phyloP scores from a whole-genome alignment of 2,113 vertebrate species.

The Rattus norvegicus region DNA sequence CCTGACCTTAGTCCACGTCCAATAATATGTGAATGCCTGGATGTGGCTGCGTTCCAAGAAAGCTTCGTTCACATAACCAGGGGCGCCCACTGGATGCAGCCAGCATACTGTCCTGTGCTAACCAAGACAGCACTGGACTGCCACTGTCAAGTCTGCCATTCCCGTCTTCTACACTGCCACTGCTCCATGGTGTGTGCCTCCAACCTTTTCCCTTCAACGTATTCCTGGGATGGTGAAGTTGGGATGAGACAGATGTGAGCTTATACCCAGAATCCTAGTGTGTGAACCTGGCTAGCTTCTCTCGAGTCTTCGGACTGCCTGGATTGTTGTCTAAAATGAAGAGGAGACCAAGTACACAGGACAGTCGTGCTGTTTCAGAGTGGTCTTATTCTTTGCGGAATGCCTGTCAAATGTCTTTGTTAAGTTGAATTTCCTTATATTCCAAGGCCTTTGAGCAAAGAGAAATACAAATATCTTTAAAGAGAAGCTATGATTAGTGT shows the following conservation, averaged over 20 bases:
- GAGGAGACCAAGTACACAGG: not conserved
- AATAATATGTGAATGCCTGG: not conserved
- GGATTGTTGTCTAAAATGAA: not conserved
- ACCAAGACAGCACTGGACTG: not conserved
- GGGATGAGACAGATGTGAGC: not conserved
- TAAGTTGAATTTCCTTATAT: constrained; percentile 10
- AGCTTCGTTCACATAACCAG: constrained; percentile 52
- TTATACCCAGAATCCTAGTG: not conserved
- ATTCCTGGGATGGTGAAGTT: constrained; percentile 2
- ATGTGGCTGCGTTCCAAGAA: not conserved
- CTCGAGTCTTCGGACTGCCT: not conserved
- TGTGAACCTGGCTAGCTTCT: not conserved
- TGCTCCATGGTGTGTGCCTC: not conserved
- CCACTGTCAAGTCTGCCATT: not conserved
- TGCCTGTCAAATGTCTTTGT: not conserved
- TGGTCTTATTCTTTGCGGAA: not conserved
- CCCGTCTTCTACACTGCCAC: not conserved
- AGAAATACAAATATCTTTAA: not conserved
- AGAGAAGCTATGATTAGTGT: not conserved
- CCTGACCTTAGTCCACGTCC: not conserved
- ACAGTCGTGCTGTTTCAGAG: not conserved
- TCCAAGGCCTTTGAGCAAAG: not conserved
- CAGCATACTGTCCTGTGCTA: not conserved
- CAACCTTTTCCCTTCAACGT: not conserved
- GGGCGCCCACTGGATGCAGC: not conserved